Base-by-base conservation (phyloP, 2,888 invertebrate genomes). In the Atrina japonica region DNA sequence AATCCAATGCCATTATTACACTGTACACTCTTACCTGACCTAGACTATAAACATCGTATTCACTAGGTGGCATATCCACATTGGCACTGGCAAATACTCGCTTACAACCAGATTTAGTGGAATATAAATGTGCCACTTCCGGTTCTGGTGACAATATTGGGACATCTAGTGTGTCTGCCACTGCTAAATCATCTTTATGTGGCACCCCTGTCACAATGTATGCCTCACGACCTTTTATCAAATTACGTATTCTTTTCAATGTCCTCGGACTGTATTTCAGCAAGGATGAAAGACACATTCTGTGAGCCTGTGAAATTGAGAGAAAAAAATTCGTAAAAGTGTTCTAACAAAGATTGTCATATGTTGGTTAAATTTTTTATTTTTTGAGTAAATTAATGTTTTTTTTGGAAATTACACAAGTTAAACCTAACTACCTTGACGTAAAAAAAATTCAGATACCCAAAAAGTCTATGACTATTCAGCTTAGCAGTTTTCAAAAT, bases 81-180 rank as follows among this genome's bases (percentile, higher is more conserved):
- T 82, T 81, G 47, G 89, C 88, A 77, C 86, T 86, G 55, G 85
- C 84, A 77, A 91, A 90, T 40, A 91, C 87, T 30, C 90, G 76
- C 77, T 90, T 90, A 69, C 88, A 86, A 1, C 90, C 90, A 14
- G 90, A 90, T 76, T 91, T 90, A 6, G 89, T 88, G 25, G 88
- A 88, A 76, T 89, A 90, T 9, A 90, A 83, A 61, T 89, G 85
- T 23, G 89, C 87, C 0, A 89, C 82, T 50, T 90, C 88, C 3
- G 90, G 90, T 68, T 90, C 90, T 3, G 89, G 84, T 43, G 85
- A 75, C 49, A 90, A 76, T 40, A 91, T 82, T 5, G 90, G 89
- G 1, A 90, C 82, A 50, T 88, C 82, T 14, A 91, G 83, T 47
- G 74, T 74, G 43, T 90, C 87, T 2, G 90, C 86, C 40, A 91